Evolutionary conservation across 1,140 invertebrate species (phyloP).

Genomic region (Drosophila saltans): DNA sequence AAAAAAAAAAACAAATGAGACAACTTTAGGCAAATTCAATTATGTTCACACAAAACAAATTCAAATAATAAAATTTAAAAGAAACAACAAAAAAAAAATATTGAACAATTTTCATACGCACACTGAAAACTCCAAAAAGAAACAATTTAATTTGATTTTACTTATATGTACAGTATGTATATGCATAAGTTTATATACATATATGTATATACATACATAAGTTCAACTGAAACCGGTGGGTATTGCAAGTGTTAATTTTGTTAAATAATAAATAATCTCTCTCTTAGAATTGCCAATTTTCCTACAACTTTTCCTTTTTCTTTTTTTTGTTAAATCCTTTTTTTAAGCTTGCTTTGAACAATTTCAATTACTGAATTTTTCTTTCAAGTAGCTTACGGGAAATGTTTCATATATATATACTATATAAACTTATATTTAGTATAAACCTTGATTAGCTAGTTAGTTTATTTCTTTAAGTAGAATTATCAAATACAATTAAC

Average conservation of each 20-base stretch:
- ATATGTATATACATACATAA: conserved; percentile 14
- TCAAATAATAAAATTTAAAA: conserved; percentile 47
- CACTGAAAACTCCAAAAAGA: conserved; percentile 38
- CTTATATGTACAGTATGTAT: conserved; percentile 19
- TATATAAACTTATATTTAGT: conserved; percentile 6
- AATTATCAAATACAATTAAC: conserved; percentile 37
- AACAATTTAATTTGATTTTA: conserved; percentile 43
- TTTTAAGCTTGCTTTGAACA: conserved; percentile 30
- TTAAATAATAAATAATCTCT: conserved; percentile 18
- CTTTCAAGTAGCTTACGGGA: conserved; percentile 1
- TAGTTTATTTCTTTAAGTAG: conserved; percentile 73
- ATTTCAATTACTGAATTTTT: background rate
- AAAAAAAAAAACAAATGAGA: conserved; percentile 17
- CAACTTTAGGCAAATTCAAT: conserved; percentile 71
- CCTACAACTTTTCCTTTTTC: conserved; percentile 10
- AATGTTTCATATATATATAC: conserved; percentile 6
- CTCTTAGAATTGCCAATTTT: conserved; percentile 23
- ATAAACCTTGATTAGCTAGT: conserved; percentile 41
- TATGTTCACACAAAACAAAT: conserved; percentile 64
- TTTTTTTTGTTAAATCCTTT: background rate
- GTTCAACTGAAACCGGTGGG: conserved; percentile 61
- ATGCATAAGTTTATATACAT: background rate
- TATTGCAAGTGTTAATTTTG: conserved; percentile 64
- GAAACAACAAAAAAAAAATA: conserved; percentile 37
- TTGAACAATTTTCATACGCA: conserved; percentile 51